These are phyloP conservation scores for Scomber scombrus DNA, from an alignment of 2,113 vertebrate genomes.

Conservation along the genomic window DNA sequence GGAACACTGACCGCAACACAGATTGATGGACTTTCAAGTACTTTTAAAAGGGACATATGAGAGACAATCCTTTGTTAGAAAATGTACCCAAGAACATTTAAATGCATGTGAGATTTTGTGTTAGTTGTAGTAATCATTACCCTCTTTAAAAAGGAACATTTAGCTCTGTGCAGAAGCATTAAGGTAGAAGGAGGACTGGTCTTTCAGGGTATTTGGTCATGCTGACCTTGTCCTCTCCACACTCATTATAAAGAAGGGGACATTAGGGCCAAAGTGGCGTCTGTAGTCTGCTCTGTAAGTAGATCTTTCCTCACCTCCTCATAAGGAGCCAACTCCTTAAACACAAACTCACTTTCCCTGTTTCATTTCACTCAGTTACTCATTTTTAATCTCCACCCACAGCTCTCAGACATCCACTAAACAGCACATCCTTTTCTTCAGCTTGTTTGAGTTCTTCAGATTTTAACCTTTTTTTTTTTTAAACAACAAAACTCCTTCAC, in stretches of 20 bases:
- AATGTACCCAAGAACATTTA: conserved; percentile 1
- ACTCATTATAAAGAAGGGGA: conserved; percentile 54
- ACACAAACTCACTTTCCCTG: conserved; percentile 27
- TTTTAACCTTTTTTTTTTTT: conserved; percentile 40
- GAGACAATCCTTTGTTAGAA: not conserved
- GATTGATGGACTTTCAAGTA: conserved; percentile 36
- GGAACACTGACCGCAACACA: not conserved
- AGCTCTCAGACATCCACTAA: conserved; percentile 6
- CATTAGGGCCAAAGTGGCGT: conserved; percentile 45
- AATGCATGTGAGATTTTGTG: not conserved
- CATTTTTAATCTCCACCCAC: not conserved
- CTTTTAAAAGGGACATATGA: conserved; percentile 9
- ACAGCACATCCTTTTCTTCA: conserved; percentile 7
- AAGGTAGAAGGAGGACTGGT: conserved; percentile 29
- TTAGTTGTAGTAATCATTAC: not conserved
- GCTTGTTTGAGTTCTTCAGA: conserved; percentile 36
- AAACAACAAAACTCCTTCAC: not conserved
- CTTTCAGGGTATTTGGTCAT: conserved; percentile 42
- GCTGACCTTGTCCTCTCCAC: conserved; percentile 52
- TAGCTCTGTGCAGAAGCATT: conserved; percentile 39
- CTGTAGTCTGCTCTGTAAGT: conserved; percentile 50
- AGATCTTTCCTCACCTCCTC: conserved; percentile 66
- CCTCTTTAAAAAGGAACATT: conserved; percentile 34
- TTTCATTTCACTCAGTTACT: conserved; percentile 11
- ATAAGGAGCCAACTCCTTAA: conserved; percentile 27